These are phyloP conservation scores for Papilio protenor DNA, from an alignment of 2,888 invertebrate species.

Conservation along the genomic window DNA sequence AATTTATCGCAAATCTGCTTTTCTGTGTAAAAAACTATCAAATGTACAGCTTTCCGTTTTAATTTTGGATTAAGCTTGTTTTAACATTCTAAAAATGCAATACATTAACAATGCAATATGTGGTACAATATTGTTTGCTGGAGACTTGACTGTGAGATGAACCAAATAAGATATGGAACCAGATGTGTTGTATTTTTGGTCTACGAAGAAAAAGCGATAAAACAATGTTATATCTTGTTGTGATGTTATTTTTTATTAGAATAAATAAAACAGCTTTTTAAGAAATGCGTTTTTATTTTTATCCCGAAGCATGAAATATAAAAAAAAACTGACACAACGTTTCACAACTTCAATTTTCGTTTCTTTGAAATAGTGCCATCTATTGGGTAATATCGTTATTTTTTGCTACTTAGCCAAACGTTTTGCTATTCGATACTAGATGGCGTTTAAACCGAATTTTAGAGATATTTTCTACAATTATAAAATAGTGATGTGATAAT, in stretches of 20 bases:
- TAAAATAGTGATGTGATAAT: not conserved
- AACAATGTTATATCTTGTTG: constrained; percentile 34
- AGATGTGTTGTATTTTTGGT: constrained; percentile 17
- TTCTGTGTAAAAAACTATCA: not conserved
- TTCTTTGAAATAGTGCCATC: not conserved
- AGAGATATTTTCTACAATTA: too few relatives aligned
- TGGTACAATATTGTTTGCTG: not conserved
- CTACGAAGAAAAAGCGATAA: not conserved
- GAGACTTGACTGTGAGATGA: constrained; percentile 16
- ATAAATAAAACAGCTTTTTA: constrained; percentile 36
- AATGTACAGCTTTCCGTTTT: not conserved
- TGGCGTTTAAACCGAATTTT: not conserved
- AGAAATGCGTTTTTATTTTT: constrained; percentile 21
- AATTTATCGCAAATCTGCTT: not conserved
- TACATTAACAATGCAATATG: constrained; percentile 10
- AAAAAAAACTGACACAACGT: not conserved
- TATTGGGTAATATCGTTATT: not conserved
- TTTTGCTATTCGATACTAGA: not conserved
- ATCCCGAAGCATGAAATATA: too few relatives aligned
- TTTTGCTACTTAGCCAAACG: not conserved
- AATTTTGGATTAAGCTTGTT: not conserved
- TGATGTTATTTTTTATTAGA: constrained; percentile 36
- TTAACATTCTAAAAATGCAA: not conserved
- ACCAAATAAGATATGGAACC: constrained; percentile 8
- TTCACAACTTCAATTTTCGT: not conserved